phyloP scores from a whole-genome alignment of 30 jellyfish, hydroid and myxozoan genomes.

The Aurelia aurita region DNA sequence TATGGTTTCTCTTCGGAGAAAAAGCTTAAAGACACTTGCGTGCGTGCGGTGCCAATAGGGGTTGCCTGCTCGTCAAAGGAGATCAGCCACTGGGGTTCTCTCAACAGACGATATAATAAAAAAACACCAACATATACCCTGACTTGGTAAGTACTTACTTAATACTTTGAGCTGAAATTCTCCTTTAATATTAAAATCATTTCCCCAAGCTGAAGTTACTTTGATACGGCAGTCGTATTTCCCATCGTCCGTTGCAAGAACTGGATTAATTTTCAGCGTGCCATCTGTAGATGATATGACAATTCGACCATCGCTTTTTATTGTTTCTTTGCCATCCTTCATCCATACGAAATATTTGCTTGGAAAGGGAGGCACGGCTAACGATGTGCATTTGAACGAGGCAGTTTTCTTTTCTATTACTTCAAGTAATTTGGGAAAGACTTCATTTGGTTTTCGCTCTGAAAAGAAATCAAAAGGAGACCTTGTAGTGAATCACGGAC shows the following conservation, averaged over 20 bases:
- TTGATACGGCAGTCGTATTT: constrained; percentile 53
- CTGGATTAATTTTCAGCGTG: constrained; percentile 32
- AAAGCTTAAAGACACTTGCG: too few relatives aligned
- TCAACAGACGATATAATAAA: too few relatives aligned
- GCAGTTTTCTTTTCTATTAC: constrained; percentile 44
- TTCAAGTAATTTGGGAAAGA: constrained; percentile 30
- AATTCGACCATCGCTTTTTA: not conserved
- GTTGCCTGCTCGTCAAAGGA: too few relatives aligned
- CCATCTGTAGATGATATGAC: constrained; percentile 47
- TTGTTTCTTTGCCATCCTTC: constrained; percentile 4
- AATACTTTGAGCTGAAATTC: constrained; percentile 25
- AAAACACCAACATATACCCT: too few relatives aligned
- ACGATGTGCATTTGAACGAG: constrained; percentile 56
- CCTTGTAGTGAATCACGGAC: not conserved
- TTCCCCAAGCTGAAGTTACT: constrained; percentile 9
- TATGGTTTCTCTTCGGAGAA: too few relatives aligned
- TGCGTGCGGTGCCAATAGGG: too few relatives aligned
- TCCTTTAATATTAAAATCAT: not conserved
- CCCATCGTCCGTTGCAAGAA: constrained; percentile 64
- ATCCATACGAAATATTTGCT: constrained; percentile 46
- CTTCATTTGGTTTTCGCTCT: constrained; percentile 68
- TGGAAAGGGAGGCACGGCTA: constrained; percentile 83
- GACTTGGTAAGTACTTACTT: constrained; percentile 41
- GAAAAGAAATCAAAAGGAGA: not conserved
- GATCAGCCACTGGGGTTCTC: too few relatives aligned